Evolutionary conservation across 92 coral and sea anemone species (phyloP).

Genomic region (Umimayanthus kanabou): DNA sequence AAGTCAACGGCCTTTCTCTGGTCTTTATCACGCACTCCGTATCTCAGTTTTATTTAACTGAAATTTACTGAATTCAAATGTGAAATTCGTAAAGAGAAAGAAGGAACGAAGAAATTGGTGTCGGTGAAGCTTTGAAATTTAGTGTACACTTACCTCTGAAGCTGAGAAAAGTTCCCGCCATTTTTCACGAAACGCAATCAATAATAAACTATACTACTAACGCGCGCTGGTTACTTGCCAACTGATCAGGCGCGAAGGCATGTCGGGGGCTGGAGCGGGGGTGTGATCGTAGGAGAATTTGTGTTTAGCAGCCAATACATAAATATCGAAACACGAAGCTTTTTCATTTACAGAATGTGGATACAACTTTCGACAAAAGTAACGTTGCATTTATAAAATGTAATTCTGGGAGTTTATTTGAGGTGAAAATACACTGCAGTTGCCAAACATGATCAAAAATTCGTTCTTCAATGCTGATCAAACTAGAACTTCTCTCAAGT

Average conservation of each 20-base stretch:
- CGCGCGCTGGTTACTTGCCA: not conserved
- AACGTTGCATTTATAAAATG: not conserved
- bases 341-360: not conserved
- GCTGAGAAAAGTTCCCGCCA: constrained; percentile 7
- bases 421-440: not conserved
- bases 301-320: not conserved
- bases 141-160: not conserved
- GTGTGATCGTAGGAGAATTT: not conserved
- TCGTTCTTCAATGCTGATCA: not conserved
- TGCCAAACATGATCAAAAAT: not conserved
- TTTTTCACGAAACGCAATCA: not conserved
- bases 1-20: too few relatives aligned
- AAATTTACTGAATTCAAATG: not conserved
- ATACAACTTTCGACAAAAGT: not conserved
- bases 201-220: not conserved
- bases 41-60: not conserved
- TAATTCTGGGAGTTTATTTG: not conserved
- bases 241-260: constrained; percentile 12
- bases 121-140: not conserved
- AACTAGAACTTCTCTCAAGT: not conserved
- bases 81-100: not conserved
- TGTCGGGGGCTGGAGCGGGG: not conserved
- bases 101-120: not conserved
- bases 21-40: not conserved
- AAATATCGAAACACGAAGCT: not conserved